Evolutionary conservation across 2,113 vertebrate genomes (phyloP).

Genomic region (Turnix velox): DNA sequence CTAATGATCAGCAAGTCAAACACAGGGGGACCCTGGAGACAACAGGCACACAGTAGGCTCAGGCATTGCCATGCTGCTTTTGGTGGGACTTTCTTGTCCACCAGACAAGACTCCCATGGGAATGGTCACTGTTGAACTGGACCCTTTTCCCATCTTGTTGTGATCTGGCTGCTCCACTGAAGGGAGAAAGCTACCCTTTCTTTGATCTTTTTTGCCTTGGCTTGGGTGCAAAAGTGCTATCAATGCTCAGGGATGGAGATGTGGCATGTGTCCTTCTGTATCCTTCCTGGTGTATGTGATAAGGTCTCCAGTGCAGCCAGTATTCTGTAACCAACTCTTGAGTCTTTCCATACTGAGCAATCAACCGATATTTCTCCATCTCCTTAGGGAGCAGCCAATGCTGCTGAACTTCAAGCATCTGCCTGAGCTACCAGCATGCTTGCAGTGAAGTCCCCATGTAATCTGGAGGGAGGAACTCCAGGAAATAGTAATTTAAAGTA

Average conservation of each 20-base stretch:
- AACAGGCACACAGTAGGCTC: background rate
- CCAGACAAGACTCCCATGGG: background rate
- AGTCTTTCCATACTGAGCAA: background rate
- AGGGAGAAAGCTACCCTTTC: background rate
- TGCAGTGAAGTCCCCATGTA: accelerated
- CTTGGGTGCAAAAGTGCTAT: background rate
- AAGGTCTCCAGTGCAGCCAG: background rate
- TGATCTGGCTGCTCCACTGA: background rate
- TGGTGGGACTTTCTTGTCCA: background rate
- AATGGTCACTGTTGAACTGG: background rate
- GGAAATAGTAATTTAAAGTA: background rate
- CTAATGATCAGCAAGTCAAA: constrained; percentile 18
- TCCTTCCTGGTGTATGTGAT: background rate
- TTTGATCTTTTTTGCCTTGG: background rate
- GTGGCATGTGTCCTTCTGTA: background rate
- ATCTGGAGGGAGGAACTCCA: background rate
- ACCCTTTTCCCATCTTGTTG: background rate
- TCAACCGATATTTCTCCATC: background rate
- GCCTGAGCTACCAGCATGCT: background rate
- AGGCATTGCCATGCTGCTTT: background rate
- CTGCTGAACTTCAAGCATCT: background rate
- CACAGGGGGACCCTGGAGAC: accelerated
- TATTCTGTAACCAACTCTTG: background rate
- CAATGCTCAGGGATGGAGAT: background rate
- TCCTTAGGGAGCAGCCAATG: background rate